A percentile compares a stretch with the other conserved stretches of the same genome.
Conservation (phyloP, 2,113 vertebrate genomes). For the Amia ocellicauda region DNA sequence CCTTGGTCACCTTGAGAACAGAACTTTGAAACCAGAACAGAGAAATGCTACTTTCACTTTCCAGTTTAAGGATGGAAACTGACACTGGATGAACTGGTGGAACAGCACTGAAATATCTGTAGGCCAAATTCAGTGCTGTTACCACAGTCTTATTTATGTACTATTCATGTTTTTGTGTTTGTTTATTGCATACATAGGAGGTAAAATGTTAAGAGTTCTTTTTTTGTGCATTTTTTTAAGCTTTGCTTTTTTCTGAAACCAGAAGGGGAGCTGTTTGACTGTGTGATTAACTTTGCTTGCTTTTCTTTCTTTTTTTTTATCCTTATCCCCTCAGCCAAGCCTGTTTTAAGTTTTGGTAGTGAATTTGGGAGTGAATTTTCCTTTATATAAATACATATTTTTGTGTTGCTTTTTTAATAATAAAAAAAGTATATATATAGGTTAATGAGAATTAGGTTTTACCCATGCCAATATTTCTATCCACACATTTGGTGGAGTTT, state of each 20-base stretch:
- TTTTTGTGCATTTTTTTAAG: conserved; percentile 49
- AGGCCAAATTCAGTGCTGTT: conserved; percentile 53
- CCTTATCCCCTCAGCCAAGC: conserved; percentile 51
- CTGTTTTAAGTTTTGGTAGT: conserved; percentile 60
- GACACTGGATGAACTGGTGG: conserved; percentile 74
- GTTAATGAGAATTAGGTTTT: not conserved
- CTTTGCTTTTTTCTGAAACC: conserved; percentile 38
- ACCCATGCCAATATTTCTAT: not conserved
- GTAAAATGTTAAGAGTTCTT: conserved; percentile 14
- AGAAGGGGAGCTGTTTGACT: conserved; percentile 44
- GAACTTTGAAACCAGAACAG: conserved; percentile 27
- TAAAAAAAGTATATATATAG: conserved; percentile 54
- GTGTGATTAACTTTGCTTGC: conserved; percentile 40
- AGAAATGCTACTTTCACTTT: conserved; percentile 33
- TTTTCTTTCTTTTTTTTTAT: conserved; percentile 32
- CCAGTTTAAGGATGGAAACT: conserved; percentile 55
- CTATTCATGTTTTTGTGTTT: conserved; percentile 67
- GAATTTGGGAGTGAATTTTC: conserved; percentile 50
- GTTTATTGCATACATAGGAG: conserved; percentile 34
- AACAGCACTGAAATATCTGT: conserved; percentile 51
- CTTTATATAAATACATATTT: conserved; percentile 40
- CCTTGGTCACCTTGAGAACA: not conserved
- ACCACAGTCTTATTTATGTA: conserved; percentile 35
- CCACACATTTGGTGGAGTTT: not conserved
- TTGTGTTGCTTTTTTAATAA: conserved; percentile 58